Conservation (phyloP, 1,140 invertebrate genomes). For the Temnothorax longispinosus region DNA sequence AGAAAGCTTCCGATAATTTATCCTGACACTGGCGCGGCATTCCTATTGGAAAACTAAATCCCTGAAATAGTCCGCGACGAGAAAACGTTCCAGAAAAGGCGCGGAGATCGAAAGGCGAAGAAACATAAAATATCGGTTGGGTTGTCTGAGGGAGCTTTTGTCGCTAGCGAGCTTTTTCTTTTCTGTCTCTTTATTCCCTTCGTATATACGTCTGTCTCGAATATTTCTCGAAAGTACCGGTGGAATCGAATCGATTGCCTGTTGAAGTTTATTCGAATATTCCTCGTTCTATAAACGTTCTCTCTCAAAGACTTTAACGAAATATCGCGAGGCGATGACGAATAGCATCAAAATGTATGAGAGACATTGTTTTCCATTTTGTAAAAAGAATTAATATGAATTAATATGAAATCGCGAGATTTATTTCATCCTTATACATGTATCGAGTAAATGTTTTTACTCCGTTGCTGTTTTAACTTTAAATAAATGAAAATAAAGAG, state of each 20-base stretch:
- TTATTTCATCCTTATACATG: not conserved
- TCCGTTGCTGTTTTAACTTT: not conserved
- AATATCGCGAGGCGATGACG: not conserved
- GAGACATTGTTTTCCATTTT: not conserved
- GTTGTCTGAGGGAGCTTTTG: slow-evolving; percentile 50
- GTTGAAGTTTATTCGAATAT: slow-evolving; percentile 46
- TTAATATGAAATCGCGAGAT: not conserved
- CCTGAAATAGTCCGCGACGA: slow-evolving; percentile 51
- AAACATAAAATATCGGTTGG: slow-evolving; percentile 51
- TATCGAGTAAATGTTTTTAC: not conserved
- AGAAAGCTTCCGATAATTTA: slow-evolving; percentile 59
- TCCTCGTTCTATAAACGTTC: not conserved
- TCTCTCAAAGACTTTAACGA: slow-evolving; percentile 18
- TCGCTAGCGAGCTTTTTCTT: slow-evolving; percentile 23
- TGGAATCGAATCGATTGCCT: slow-evolving; percentile 37
- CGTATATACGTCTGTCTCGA: slow-evolving; percentile 9
- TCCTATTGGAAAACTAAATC: slow-evolving; percentile 63
- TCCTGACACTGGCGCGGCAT: slow-evolving; percentile 31
- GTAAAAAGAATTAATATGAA: not conserved
- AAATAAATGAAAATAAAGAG: not conserved
- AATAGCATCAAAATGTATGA: not conserved
- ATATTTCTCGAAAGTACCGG: slow-evolving; percentile 36
- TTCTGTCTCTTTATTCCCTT: not conserved
- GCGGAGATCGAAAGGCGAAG: slow-evolving; percentile 46
- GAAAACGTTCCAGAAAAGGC: slow-evolving; percentile 50